Evolutionary conservation across 2,113 vertebrate genomes (phyloP), one percentile per base, ranked within the genome.

Genomic region (Zootoca vivipara): DNA sequence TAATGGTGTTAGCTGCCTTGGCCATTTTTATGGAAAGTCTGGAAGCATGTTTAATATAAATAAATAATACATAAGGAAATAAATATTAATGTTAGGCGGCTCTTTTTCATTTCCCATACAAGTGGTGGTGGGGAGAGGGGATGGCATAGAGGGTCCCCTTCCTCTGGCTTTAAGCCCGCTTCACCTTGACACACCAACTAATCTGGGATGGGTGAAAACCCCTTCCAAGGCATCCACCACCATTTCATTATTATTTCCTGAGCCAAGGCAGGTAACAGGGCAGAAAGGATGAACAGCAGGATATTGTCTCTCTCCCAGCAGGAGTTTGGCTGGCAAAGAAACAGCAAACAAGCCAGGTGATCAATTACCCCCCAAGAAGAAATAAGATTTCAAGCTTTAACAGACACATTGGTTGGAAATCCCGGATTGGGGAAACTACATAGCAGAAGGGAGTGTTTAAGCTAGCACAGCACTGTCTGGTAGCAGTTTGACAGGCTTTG

Each of bases 1-100:
- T 80, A 80, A 80, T 62, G 30, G 78, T 22, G 52, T 62, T 35
- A 80, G 56, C 56, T 35, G 78, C 78, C 56, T 62, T 24, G 78
- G 78, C 58, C 56, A 33, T 58, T 62, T 80, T 80, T 33, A 80
- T 12, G n/a, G 78, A 20, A 56, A 62, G 52, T 16, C 78, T 3
- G 56, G 78, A 80, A 58, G n/a, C 78, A 62, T 80, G 58, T 80
- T 80, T 62, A 80, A 80, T 80, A 56, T 62, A n/a, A 62, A 80
- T 80, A 62, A 80, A 80, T 20, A 80, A 35, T 26, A 52, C 24
- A 52, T 40, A 38, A 30, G 26, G 12, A n/a, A 30, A 78, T 80
- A 80, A 62, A 80, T 80, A 80, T 80, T 80, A 58, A 80, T 80
- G 56, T 8, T 52, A 62, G 30, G 30, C n/a, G 20, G 42, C 30